Base-by-base conservation (phyloP, 2,113 vertebrate genomes). In the Pelmatolapia mariae region DNA sequence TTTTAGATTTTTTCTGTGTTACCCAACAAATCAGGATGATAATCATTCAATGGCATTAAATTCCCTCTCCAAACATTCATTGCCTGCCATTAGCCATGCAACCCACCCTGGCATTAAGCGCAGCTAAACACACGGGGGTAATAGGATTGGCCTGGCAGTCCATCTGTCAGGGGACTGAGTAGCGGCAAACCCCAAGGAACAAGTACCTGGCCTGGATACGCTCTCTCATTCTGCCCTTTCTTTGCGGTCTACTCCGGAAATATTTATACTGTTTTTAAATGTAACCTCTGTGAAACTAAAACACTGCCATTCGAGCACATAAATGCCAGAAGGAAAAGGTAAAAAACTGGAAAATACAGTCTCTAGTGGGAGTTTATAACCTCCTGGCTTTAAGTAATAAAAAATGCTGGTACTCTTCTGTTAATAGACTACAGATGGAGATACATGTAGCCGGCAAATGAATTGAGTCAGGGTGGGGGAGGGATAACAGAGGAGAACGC, bases 131-230 rank as follows among this genome's bases (percentile, higher is more conserved):
- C 93, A 92, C 92, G 92, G 81, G 84, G 85, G 92, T 97, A 97
- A 97, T 97, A 97, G 97, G 97, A 97, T 98, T 98, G 96, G 78
- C 93, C 90, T 80, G 78, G 91, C 43, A 86, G 89, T 92, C 94
- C 94, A 96, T 96, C 94, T 95, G 96, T 92, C 94, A 93, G 90
- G 86, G 68, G 86, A 91, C 87, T 78, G 90, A 94, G 92, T 84
- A 92, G 87, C 83, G 87, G 88, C 87, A 88, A 89, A 93, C 88
- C 91, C 81, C 71, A 10, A 50, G 81, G 86, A 94, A 45, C 57
- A 47, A 88, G 87, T 93, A 88, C 88, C 87, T 86, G 88, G 90
- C 88, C 91, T 78, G 85, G 73, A 83, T 83, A 88, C 89, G 91
- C 91, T 92, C 91, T 93, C 90, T 91, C 15, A 82, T 26, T 86